Evolutionary conservation across 2,888 invertebrate genomes (phyloP).

Genomic region (Plagiodera versicolora): DNA sequence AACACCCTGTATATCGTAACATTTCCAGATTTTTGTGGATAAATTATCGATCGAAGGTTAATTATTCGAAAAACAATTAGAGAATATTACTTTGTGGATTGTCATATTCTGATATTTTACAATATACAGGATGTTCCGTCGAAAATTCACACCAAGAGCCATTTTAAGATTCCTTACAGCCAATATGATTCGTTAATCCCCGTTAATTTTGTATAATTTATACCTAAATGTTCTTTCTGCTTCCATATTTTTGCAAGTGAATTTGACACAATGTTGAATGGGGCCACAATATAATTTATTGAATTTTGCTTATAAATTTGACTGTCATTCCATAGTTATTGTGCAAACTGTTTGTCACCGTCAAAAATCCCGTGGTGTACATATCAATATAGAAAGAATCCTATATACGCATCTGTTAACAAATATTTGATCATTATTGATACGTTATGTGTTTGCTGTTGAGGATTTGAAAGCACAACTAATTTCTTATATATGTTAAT

Average conservation of each 20-base stretch:
- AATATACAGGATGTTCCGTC: too few species aligned
- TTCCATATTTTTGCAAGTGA: neutral
- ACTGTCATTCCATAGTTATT: slow-evolving; percentile 15
- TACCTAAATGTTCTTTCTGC: too few species aligned
- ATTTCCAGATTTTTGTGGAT: too few species aligned
- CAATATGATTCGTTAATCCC: too few species aligned
- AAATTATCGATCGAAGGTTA: too few species aligned
- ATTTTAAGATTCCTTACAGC: too few species aligned
- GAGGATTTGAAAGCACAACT: slow-evolving; percentile 2
- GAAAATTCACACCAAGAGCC: too few species aligned
- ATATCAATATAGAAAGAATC: slow-evolving; percentile 2
- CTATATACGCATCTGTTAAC: neutral
- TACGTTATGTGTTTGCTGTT: slow-evolving; percentile 3
- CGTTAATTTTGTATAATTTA: too few species aligned
- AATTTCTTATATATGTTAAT: neutral
- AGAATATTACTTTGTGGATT: too few species aligned
- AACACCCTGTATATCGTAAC: too few species aligned
- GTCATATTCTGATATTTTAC: too few species aligned
- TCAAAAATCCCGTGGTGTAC: slow-evolving; percentile 2
- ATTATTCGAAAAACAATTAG: too few species aligned
- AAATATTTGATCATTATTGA: neutral
- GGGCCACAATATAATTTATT: slow-evolving; percentile 23
- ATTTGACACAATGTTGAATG: slow-evolving; percentile 22
- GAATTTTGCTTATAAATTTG: slow-evolving; percentile 16
- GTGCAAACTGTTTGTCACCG: neutral